These are phyloP conservation scores for Drosophila leontia DNA, from an alignment of 1,140 invertebrate species.

Conservation along the genomic window DNA sequence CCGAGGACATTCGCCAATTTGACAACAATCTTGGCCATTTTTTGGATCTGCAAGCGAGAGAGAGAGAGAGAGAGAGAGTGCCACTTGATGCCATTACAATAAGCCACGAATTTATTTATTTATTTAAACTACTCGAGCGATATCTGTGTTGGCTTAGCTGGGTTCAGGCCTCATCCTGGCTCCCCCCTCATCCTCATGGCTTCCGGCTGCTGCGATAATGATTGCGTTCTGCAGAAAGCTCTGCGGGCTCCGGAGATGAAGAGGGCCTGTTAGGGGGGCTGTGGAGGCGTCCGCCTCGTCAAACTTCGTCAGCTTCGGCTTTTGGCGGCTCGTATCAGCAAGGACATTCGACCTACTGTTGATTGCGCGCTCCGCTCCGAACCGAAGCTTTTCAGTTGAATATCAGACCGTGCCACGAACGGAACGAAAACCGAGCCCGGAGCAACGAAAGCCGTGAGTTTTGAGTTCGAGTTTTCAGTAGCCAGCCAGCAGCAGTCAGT, in stretches of 20 bases:
- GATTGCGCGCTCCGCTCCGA: constrained; percentile 60
- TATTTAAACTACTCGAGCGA: constrained; percentile 66
- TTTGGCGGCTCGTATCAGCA: constrained; percentile 66
- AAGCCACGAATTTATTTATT: constrained; percentile 66
- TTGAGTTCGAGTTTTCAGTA: background rate
- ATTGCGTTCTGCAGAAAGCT: constrained; percentile 55
- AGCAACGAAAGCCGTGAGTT: constrained; percentile 11
- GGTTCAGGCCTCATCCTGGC: background rate
- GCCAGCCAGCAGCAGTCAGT: no score
- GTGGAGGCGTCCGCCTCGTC: constrained; percentile 29
- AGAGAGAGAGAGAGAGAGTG: background rate
- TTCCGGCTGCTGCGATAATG: constrained; percentile 30
- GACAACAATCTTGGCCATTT: constrained; percentile 29
- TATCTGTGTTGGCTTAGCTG: constrained; percentile 62
- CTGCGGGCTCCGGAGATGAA: constrained; percentile 1
- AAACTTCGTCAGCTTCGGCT: constrained; percentile 43
- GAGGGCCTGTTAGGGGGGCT: no score
- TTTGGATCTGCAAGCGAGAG: constrained; percentile 2
- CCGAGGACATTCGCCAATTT: constrained; percentile 26
- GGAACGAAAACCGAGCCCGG: constrained; percentile 51
- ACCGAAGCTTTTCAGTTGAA: constrained; percentile 79
- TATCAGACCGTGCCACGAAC: constrained; percentile 80
- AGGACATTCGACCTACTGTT: constrained; percentile 83
- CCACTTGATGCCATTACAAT: constrained; percentile 44
- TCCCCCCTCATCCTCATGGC: background rate